Base-by-base conservation (phyloP, 2,113 vertebrate species). In the Tyto alba region DNA sequence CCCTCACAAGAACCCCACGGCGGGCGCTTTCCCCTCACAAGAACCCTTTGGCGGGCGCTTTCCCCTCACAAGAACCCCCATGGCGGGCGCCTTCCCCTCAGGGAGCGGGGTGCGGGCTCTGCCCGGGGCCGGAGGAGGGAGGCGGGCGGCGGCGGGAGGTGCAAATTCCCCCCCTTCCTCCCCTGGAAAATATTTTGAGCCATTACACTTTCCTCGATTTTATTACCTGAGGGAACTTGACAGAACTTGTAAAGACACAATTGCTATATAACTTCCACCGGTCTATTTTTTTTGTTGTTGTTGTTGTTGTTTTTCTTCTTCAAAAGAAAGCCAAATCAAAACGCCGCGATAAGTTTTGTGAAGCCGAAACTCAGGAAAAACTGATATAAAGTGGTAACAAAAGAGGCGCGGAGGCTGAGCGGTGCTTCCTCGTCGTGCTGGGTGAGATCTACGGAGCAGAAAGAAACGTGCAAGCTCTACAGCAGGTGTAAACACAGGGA, bases 151-250 rank as follows among this genome's bases (percentile, higher is more conserved):
- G 29, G 17, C 40, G n/a, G 30, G 50, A 23, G 56, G 16, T 4
- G 21, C 57, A 2, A 10, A 64, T 47, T 12, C 29, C 74, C 55
- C 50, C 5, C 2, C 21, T n/a, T 53, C 71, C 72, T 48, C 25
- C 74, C 81, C 59, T 22, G 76, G 63, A 72, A 95, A 79, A 69
- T 11, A 72, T 55, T 30, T 41, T 2, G 87, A 96, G 81, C 68
- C 89, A 10, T 69, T 34, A 30, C 47, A 8, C 89, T 93, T 95
- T 95, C 78, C 94, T 89, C 43, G 69, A 52, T 95, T 94, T 94
- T 95, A 90, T 95, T 95, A 95, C 94, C 94, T 95, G 94, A 84
- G 87, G 88, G 87, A 93, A 88, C 82, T 81, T 53, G 91, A 77
- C 84, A 92, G 89, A 93, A 85, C 89, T 95, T 43, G 87, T 13